Conservation (phyloP, 1,140 invertebrate genomes). For the Trachymyrmex cornetzi region DNA sequence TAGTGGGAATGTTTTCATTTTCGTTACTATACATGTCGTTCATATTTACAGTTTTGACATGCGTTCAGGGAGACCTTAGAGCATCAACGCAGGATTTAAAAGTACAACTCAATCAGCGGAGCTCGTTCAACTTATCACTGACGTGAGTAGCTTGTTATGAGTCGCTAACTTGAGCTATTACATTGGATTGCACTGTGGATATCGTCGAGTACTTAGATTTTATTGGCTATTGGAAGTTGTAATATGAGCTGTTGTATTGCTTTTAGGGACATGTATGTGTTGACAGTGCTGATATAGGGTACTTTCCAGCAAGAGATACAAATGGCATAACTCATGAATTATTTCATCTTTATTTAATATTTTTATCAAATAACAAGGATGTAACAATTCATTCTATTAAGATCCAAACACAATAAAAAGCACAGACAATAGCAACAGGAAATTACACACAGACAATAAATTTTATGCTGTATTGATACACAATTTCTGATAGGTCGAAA, state of each 20-base stretch:
- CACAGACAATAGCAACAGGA: too few relatives aligned
- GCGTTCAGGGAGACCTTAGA: conserved; percentile 68
- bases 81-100: conserved; percentile 84
- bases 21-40: neutral
- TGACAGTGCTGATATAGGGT: neutral
- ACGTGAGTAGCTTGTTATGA: conserved; percentile 77
- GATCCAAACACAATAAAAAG: too few relatives aligned
- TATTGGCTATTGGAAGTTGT: conserved; percentile 37
- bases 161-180: neutral
- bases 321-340: too few relatives aligned
- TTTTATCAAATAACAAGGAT: too few relatives aligned
- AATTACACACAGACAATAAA: too few relatives aligned
- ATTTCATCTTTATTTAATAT: too few relatives aligned
- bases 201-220: conserved; percentile 16
- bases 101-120: conserved; percentile 78
- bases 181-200: neutral
- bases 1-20: neutral
- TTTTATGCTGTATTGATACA: too few relatives aligned
- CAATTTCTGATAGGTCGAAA: too few relatives aligned
- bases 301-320: too few relatives aligned
- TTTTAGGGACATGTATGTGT: neutral
- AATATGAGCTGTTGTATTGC: neutral
- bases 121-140: conserved; percentile 80
- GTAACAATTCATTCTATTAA: too few relatives aligned
- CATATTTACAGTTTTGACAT: conserved; percentile 69